phyloP scores from a whole-genome alignment of 2,113 vertebrate genomes.

The Phocoena sinus region DNA sequence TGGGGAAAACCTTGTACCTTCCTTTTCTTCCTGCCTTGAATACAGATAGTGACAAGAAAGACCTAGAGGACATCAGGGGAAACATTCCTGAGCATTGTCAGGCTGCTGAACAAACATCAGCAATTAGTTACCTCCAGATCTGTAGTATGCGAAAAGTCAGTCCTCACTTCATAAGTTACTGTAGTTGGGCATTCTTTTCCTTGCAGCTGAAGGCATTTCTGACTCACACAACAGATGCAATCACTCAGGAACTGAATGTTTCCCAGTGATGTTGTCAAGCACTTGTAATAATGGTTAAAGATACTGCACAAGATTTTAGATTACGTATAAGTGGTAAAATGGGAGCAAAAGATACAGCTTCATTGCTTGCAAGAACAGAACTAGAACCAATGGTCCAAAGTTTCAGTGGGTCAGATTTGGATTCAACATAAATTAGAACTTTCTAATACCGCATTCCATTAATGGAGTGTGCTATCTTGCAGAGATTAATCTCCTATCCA shows the following conservation, averaged over 20 bases:
- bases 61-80: not conserved
- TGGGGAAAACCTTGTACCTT: not conserved
- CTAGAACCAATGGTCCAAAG: not conserved
- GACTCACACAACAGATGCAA: not conserved
- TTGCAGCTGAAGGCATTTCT: not conserved
- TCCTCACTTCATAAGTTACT: not conserved
- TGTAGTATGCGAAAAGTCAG: not conserved
- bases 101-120: not conserved
- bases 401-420: not conserved
- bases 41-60: not conserved
- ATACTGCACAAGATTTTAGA: constrained; percentile 17
- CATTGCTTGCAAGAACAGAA: constrained; percentile 15
- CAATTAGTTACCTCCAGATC: not conserved
- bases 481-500: not conserved
- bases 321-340: not conserved
- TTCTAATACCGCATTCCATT: not conserved
- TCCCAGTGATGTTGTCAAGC: constrained; percentile 25
- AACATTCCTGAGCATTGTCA: not conserved
- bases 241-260: not conserved
- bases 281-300: constrained; percentile 42
- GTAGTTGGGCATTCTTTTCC: not conserved
- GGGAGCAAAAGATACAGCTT: not conserved
- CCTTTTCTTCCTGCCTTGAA: not conserved
- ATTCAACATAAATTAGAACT: constrained; percentile 19
- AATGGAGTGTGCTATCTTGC: not conserved